Base-by-base conservation (phyloP, 2,797 vertebrate species). In the Macropus fuliginosus region DNA sequence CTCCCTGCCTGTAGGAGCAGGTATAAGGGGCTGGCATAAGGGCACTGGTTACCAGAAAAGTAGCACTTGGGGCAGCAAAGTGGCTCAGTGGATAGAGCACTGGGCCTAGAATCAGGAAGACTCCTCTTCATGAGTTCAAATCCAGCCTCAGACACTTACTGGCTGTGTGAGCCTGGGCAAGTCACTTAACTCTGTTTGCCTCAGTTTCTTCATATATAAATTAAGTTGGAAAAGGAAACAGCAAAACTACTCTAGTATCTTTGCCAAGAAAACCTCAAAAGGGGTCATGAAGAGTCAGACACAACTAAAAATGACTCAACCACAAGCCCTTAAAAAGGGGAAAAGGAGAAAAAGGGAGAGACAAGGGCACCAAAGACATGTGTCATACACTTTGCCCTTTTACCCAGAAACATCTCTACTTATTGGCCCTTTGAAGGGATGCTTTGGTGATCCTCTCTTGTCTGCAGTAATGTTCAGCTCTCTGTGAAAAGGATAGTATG, bases 41-140 rank as follows among this genome's bases (percentile, higher is more conserved):
- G 14, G 0, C 16, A 40, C 16, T 74, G 18, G 18, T 40, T 46
- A 46, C 28, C n/a, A 81, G 18, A 81, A 24, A 46, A n/a, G 2
- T 81, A 81, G n/a, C n/a, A 54, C 34, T 54, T 90, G 27, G 91
- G 92, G 29, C 50, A 94, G 87, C 74, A 4, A 34, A 8, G 16
- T 29, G 18, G 1, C 66, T 81, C 66, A 81, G n/a, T 46, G 66
- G 18, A n/a, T 56, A 87, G 66, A 91, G 11, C 28, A 57, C 56
- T 55, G 55, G 81, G 56, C 56, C 59, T 94, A 90, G 93, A 91
- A 92, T 74, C 91, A n/a, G 55, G n/a, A 55, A 93, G 21, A 55
- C 55, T n/a, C 34, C 16, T 40, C 34, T 40, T 66, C 31, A n/a
- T n/a, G 31, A n/a, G n/a, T n/a, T 74, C 62, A 74, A 40, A 74